Base-by-base conservation (phyloP, 2,888 invertebrate species). In the Hartigia nigra region DNA sequence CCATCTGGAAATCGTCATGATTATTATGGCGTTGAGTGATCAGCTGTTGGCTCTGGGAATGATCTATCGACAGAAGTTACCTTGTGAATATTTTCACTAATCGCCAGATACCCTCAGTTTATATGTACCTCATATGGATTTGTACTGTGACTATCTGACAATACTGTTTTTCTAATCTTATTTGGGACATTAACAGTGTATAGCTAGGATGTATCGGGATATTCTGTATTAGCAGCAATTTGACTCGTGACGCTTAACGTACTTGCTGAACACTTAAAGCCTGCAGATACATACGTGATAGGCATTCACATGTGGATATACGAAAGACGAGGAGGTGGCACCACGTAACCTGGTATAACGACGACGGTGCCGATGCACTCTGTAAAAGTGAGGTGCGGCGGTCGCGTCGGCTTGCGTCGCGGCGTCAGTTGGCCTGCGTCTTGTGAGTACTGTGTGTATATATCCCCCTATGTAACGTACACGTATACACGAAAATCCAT, bases 371-470 rank as follows among this genome's bases (percentile, higher is more conserved):
- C 83, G 84, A 86, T 83, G 87, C 85, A 85, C 84, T 86, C 85
- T 84, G 34, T 75, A 31, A 72, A 34, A 75, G 35, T 34, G 37
- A 75, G 81, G 80, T 76, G 81, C 78, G 77, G 77, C 76, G 37
- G 77, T 69, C 34, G 70, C 36, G 80, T 77, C 76, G 55, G 35
- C 39, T 74, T 69, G 79, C 76, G 85, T 80, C 82, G 84, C 83
- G 86, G 86, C 86, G 86, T 85, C 87, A 87, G 87, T 87, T 85
- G 77, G 82, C 83, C 84, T 39, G 69, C 77, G 79, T 76, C 81
- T 81, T 76, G 76, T 74, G 79, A 74, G 76, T 79, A 74, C 79
- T 69, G 78, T 80, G 80, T 77, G 72, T 31, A 23, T 55, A 55
- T 55, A 2, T 9, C 55, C 23, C 23, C 78, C 76, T 31, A 34